Base-by-base conservation (phyloP, 1,140 invertebrate species). In the Drosophila varians region DNA sequence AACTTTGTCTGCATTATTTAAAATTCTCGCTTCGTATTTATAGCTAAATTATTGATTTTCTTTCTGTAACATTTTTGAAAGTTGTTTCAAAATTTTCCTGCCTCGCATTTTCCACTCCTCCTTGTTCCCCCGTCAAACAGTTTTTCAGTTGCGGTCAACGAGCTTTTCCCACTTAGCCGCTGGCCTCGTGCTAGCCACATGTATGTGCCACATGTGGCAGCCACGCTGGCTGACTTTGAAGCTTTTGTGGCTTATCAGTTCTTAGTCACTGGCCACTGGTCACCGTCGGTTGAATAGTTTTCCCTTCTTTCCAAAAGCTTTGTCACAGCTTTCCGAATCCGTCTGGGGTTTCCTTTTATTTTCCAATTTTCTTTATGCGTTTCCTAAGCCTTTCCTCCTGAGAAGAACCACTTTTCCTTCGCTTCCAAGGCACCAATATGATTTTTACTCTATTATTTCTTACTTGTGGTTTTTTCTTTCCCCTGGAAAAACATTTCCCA, bases 1-100 rank as follows among this genome's bases (percentile, higher is more conserved):
- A 65, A 47, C 55, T 6, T 34, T 55, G 12, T 43, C 47, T 77
- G 77, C 62, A 77, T 82, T 66, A 78, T 78, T 83, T 66, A 78
- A 16, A 74, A 47, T 54, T 55, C 16, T 38, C 42, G 34, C 28
- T 51, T 80, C 21, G 58, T 84, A 86, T 86, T 80, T 84, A 76
- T 87, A 66, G 73, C 53, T 77, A 45, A 74, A 77, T 65, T 86
- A 86, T 86, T 77, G 80, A 86, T 86, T 86, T 86, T 74, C 26
- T 56, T 73, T 31, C 68, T 65, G 66, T 68, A 54, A 74, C 36
- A 66, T 69, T 73, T 79, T 79, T 43, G 53, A 87, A 40, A 66
- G 25, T 61, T 57, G 23, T 72, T 77, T 61, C 25, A 62, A 77
- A 70, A 72, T 73, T 62, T 56, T 78, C 48, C 21, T 49, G 53